A percentile compares a stretch with the other conserved stretches of the same genome.
Conservation (phyloP, 2,797 vertebrate genomes). For the Pangasius larnaudii region DNA sequence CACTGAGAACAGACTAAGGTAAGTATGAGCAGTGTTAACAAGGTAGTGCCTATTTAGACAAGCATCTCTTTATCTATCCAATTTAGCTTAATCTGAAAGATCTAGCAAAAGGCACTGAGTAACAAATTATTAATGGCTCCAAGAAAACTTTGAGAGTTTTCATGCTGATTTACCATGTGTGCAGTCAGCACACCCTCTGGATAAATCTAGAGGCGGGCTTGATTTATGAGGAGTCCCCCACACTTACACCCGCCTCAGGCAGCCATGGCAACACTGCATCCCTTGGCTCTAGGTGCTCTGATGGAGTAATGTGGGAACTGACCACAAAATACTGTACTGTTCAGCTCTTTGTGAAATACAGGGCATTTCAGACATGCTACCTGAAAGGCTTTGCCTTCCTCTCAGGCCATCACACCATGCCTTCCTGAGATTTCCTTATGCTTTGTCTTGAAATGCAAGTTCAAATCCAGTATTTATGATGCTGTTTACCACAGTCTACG, state of each 20-base stretch:
- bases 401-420: neutral
- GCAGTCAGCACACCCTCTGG: slow-evolving; percentile 37
- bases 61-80: neutral
- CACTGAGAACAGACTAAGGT: neutral
- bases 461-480: slow-evolving; percentile 40
- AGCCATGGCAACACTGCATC: slow-evolving; percentile 53
- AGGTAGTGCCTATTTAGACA: neutral
- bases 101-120: neutral
- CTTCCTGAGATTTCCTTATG: neutral
- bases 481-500: slow-evolving; percentile 47
- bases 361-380: slow-evolving; percentile 32
- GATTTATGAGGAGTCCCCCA: slow-evolving; percentile 55
- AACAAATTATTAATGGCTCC: slow-evolving; percentile 26
- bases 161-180: slow-evolving; percentile 38
- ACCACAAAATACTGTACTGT: slow-evolving; percentile 36
- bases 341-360: slow-evolving; percentile 30
- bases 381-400: neutral
- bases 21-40: neutral
- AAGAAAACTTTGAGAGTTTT: slow-evolving; percentile 38
- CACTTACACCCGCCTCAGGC: slow-evolving; percentile 44
- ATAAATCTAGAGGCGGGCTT: slow-evolving; percentile 42
- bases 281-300: slow-evolving; percentile 37
- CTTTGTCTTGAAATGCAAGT: slow-evolving; percentile 25
- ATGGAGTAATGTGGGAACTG: slow-evolving; percentile 58
- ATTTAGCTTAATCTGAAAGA: neutral